Evolutionary conservation across 2,797 vertebrate genomes (phyloP), one percentile per base, ranked within the genome.

Genomic region (Kryptopterus vitreolus): DNA sequence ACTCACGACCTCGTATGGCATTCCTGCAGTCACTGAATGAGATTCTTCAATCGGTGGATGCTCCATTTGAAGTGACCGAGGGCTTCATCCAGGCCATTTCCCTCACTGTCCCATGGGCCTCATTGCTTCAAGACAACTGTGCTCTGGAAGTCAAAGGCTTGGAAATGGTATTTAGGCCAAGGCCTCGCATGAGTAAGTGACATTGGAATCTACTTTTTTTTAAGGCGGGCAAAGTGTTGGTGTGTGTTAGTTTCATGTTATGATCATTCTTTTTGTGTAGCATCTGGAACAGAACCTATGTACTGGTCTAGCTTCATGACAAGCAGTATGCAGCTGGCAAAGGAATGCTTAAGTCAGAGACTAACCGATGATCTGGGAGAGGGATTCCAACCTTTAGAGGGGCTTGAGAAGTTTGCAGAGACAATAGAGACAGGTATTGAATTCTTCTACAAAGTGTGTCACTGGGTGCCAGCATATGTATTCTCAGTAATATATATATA

Each of bases 281-380:
- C 95, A 29, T 96, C 97, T 84, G 96, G 95, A 11, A 92, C 92
- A 77, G 98, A 99, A 86, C 96, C 97, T 31, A 98, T 99, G 97
- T 99, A 92, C 86, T 99, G 97, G 98, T 99, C 98, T 84, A 99
- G 96, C 88, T 99, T 99, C 86, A 99, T 99, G 98, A 98, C 97
- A 0, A 99, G 97, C 89, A 99, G 97, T 79, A 98, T 99, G 96
- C 98, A 99, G 82, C 88, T 99, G 65, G 98, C 98, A 80, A 97
- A 98, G 89, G 98, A 99, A 86, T 99, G 98, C 91, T 93, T 99
- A 81, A 98, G 95, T 91, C 98, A 99, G 89, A 98, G 96, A 87
- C 87, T 99, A 78, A 97, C 95, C 0, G 98, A 99, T 85, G 98
- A 99, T 29, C 95, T 97, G 90, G 96, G 95, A 84, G 98, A 99